Percentiles rank a stretch among this genome's conserved stretches.
phyloP scores from a whole-genome alignment of 2,113 vertebrate genomes.

The Gnathonemus echidnorhynchus region DNA sequence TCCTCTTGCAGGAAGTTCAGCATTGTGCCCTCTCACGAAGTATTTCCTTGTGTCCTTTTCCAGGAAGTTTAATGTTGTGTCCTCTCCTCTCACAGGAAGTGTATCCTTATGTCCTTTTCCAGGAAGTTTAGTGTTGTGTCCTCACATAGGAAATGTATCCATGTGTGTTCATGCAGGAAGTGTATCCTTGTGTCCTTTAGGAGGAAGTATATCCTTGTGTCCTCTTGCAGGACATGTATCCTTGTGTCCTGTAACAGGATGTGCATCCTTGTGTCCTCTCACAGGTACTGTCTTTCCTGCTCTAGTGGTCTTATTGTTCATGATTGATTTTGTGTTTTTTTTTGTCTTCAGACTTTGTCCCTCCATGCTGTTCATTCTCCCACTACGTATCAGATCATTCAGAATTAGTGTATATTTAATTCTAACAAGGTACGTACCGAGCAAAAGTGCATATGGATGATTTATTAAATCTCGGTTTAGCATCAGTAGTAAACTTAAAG shows the following conservation, averaged over 20 bases:
- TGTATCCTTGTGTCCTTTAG: neutral
- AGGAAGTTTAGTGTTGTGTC: neutral
- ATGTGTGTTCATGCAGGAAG: neutral
- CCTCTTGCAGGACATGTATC: rapidly evolving
- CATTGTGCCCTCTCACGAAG: neutral
- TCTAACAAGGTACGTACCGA: neutral
- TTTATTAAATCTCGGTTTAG: neutral
- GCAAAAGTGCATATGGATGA: neutral
- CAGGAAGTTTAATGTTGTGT: neutral
- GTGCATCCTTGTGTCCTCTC: neutral
- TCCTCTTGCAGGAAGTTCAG: neutral
- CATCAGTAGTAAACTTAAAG: neutral
- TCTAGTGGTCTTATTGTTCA: neutral
- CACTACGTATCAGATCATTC: neutral
- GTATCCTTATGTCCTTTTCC: neutral
- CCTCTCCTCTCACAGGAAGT: neutral
- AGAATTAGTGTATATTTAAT: neutral
- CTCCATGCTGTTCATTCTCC: neutral
- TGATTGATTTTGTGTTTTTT: neutral
- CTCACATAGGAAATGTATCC: neutral
- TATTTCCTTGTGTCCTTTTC: neutral
- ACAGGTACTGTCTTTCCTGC: neutral
- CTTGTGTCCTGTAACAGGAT: neutral
- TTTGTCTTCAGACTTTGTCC: neutral
- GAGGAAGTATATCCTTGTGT: neutral